Conservation (phyloP, 2,113 vertebrate genomes). For the Sturnus vulgaris region DNA sequence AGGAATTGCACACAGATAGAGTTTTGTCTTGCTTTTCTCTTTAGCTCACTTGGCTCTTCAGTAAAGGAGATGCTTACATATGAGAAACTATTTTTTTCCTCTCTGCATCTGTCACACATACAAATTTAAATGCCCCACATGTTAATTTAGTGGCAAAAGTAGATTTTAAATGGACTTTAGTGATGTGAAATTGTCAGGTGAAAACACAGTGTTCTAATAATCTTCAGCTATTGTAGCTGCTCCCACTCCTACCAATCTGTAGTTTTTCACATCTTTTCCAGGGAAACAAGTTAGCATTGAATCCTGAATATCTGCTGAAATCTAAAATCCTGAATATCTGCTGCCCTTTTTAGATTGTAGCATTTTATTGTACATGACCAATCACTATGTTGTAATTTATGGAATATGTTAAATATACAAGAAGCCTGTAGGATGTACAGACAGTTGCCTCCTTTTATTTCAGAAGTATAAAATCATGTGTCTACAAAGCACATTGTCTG, state of each 20-base stretch:
- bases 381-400: background rate
- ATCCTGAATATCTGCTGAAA: background rate
- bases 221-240: background rate
- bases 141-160: background rate
- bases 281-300: background rate
- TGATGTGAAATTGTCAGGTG: background rate
- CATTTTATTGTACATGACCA: background rate
- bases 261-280: background rate
- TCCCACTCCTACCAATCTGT: background rate
- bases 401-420: background rate
- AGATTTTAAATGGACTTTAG: background rate
- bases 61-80: constrained; percentile 13
- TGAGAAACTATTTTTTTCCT: background rate
- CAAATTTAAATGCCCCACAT: background rate
- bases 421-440: background rate
- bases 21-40: background rate
- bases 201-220: background rate
- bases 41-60: background rate
- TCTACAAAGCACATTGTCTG: background rate
- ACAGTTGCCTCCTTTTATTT: background rate
- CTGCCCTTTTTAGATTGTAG: background rate
- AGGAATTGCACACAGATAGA: constrained; percentile 12
- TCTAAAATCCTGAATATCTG: background rate
- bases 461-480: background rate
- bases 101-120: background rate